Evolutionary conservation across 1,140 invertebrate genomes (phyloP).

Genomic region (Neodiprion virginianus): DNA sequence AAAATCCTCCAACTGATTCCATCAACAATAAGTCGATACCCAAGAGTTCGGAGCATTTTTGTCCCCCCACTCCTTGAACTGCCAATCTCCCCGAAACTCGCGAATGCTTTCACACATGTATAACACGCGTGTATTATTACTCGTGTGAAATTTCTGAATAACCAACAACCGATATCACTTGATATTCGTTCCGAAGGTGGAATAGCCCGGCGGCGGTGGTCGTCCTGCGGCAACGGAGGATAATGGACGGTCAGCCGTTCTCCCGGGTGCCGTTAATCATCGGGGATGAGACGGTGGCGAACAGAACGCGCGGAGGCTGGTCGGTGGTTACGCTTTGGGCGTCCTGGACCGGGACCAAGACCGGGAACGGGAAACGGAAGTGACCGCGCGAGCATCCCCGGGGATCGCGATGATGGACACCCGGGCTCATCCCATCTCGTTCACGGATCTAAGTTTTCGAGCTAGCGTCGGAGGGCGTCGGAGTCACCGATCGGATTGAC

Average conservation of each 20-base stretch:
- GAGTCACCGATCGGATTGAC: too few species aligned
- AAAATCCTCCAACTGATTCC: too few species aligned
- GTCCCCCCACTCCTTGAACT: not conserved
- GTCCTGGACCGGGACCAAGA: conserved; percentile 29
- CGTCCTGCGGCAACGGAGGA: conserved; percentile 31
- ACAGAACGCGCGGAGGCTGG: conserved; percentile 37
- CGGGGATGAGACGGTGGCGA: conserved; percentile 38
- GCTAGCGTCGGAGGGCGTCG: too few species aligned
- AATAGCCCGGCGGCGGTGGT: not conserved
- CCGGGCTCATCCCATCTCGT: not conserved
- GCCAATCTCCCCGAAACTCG: not conserved
- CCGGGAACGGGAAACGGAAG: conserved; percentile 48
- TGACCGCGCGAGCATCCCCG: conserved; percentile 47
- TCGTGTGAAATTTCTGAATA: not conserved
- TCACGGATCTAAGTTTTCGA: not conserved
- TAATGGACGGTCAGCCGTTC: conserved; percentile 44
- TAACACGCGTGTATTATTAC: not conserved
- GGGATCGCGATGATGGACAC: conserved; percentile 35
- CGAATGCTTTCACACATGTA: not conserved
- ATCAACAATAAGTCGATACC: too few species aligned
- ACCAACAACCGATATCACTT: not conserved
- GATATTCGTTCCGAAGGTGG: not conserved
- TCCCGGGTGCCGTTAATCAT: conserved; percentile 58
- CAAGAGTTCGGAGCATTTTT: not conserved
- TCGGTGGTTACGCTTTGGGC: conserved; percentile 36